These are phyloP conservation scores for Drepana arcuata DNA, from an alignment of 1,140 invertebrate species.

Conservation along the genomic window DNA sequence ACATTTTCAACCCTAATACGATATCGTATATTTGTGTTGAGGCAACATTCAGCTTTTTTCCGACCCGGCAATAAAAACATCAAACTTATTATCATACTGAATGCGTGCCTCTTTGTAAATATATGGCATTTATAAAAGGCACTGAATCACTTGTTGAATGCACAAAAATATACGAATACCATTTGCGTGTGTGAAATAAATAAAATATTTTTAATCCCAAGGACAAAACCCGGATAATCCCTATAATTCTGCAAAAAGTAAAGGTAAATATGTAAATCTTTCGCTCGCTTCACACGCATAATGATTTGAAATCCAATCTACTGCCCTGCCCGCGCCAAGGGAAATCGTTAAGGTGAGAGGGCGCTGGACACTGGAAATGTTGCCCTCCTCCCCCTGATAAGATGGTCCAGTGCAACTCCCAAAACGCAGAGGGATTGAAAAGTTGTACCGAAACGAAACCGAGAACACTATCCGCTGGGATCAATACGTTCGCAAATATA, in stretches of 20 bases:
- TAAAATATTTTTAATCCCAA: constrained; percentile 11
- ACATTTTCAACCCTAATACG: too few relatives aligned
- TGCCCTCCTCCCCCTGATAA: constrained; percentile 51
- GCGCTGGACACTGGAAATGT: constrained; percentile 62
- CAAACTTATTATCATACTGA: too few relatives aligned
- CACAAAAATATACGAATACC: too few relatives aligned
- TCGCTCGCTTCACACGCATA: constrained; percentile 39
- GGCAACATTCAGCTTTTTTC: too few relatives aligned
- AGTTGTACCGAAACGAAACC: constrained; percentile 62
- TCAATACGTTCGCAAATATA: constrained; percentile 66
- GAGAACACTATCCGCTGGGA: constrained; percentile 57
- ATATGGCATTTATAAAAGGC: too few relatives aligned
- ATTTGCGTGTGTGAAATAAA: constrained; percentile 5
- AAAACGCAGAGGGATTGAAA: constrained; percentile 65
- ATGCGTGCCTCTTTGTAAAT: too few relatives aligned
- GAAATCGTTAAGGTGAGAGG: constrained; percentile 63
- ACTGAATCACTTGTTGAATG: too few relatives aligned
- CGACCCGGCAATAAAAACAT: too few relatives aligned
- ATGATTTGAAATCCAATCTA: constrained; percentile 61
- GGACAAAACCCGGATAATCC: constrained; percentile 7
- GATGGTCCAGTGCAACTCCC: constrained; percentile 68
- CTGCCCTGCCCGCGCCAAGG: constrained; percentile 31
- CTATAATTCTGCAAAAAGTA: constrained; percentile 10
- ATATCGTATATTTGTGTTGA: too few relatives aligned
- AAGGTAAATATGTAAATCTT: constrained; percentile 24